Conservation (phyloP, 2,888 invertebrate genomes). For the Dicycla oo region DNA sequence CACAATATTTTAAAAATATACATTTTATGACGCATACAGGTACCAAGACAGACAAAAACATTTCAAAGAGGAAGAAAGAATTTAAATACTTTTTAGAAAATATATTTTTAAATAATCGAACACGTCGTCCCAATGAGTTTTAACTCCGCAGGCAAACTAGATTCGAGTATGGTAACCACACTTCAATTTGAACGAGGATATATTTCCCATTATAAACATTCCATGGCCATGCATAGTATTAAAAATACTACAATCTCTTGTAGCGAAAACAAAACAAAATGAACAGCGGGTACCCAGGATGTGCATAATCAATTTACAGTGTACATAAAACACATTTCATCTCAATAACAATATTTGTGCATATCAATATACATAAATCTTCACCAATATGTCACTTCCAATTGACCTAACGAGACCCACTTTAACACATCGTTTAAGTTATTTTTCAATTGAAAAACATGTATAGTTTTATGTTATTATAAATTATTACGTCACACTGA, state of each 20-base stretch:
- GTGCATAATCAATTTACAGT: slow-evolving; percentile 87
- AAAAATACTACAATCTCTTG: slow-evolving; percentile 81
- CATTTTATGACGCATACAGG: slow-evolving; percentile 58
- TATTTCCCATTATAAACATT: slow-evolving; percentile 77
- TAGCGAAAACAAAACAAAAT: slow-evolving; percentile 80
- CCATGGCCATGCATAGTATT: slow-evolving; percentile 87
- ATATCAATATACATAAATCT: slow-evolving; percentile 73
- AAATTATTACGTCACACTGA: slow-evolving; percentile 68
- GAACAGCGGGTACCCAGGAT: slow-evolving; percentile 81
- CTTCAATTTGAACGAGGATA: slow-evolving; percentile 64
- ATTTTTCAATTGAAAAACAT: slow-evolving; percentile 64
- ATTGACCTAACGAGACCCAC: slow-evolving; percentile 75
- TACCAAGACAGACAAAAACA: slow-evolving; percentile 64
- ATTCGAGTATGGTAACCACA: slow-evolving; percentile 71
- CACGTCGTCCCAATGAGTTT: slow-evolving; percentile 71
- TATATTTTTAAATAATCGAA: slow-evolving; percentile 52
- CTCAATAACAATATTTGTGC: slow-evolving; percentile 71
- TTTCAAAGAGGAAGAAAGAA: slow-evolving; percentile 58
- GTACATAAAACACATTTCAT: slow-evolving; percentile 76
- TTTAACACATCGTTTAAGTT: slow-evolving; percentile 63
- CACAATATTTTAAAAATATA: slow-evolving; percentile 56
- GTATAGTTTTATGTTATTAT: slow-evolving; percentile 55
- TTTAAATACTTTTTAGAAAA: slow-evolving; percentile 55
- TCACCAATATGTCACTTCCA: slow-evolving; percentile 81
- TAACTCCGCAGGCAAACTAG: slow-evolving; percentile 74